These are phyloP conservation scores for Danio choprae DNA, from an alignment of 2,797 vertebrate species.

Conservation along the genomic window DNA sequence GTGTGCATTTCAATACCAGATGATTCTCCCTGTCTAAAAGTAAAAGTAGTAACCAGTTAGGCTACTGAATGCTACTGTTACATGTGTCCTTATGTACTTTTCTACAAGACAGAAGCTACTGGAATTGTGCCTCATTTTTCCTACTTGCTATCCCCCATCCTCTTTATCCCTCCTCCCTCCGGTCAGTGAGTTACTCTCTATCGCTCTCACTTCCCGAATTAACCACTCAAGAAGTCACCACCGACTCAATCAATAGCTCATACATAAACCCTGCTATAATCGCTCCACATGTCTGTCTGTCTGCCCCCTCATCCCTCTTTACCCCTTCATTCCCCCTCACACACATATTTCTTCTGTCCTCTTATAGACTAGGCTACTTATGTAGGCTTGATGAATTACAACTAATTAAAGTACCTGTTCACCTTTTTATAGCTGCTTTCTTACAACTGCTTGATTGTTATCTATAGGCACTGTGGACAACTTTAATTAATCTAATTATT, in stretches of 20 bases:
- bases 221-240: slow-evolving; percentile 90
- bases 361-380: slow-evolving; percentile 32
- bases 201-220: slow-evolving; percentile 87
- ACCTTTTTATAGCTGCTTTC: slow-evolving; percentile 54
- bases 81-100: not conserved
- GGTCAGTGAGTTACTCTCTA: slow-evolving; percentile 84
- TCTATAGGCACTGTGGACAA: not conserved
- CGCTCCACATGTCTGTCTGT: slow-evolving; percentile 63
- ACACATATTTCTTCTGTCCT: slow-evolving; percentile 59
- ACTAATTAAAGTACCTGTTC: slow-evolving; percentile 14
- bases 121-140: slow-evolving; percentile 50
- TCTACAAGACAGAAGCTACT: slow-evolving; percentile 35
- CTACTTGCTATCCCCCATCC: slow-evolving; percentile 58
- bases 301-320: slow-evolving; percentile 71
- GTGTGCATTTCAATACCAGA: slow-evolving; percentile 17
- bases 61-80: not conserved
- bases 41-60: not conserved
- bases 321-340: slow-evolving; percentile 51
- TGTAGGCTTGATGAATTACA: slow-evolving; percentile 1
- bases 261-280: slow-evolving; percentile 88
- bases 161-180: slow-evolving; percentile 65
- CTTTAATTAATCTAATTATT: not conserved
- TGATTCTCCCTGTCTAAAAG: not conserved
- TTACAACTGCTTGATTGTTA: not conserved
- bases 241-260: slow-evolving; percentile 88